Base-by-base conservation (phyloP, 2,113 vertebrate species). In the Manacus vitellinus region DNA sequence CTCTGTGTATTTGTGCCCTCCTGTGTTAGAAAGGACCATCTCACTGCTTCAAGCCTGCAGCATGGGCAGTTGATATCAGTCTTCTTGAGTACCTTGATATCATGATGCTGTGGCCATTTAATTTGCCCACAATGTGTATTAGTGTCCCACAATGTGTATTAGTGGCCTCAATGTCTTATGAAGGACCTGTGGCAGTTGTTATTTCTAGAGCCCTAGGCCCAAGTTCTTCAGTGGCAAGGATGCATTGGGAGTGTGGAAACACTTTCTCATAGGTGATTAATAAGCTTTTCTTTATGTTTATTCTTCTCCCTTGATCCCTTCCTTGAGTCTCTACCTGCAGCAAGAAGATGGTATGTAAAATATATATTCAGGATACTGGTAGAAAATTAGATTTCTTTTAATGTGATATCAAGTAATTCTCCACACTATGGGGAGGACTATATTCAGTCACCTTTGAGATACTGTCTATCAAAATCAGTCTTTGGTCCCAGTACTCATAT, bases 121-220 rank as follows among this genome's bases (percentile, higher is more conserved):
- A 51, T 16, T 23, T 43, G 16, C 19, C 41, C 55, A 24, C 9
- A 46, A 7, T 0, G 7, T 44, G 12, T 6, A 2, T 21, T 33
- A 9, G 7, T 13, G 46, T 55, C 19, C 41, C 55, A 24, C 9
- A 46, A 7, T 0, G 7, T 44, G 12, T 6, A 2, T 21, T 33
- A 9, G 7, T 23, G 15, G 14, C 13, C 35, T 88, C 63, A 63
- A 10, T 4, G 12, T 39, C 56, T 72, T 35, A 37, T 25, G 24
- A 41, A 59, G 22, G 15, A 25, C 8, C 35, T 11, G 3, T 5
- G 54, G 17, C 22, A 65, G 5, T 41, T 0, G 0, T 24, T 43
- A 44, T 19, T 85, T 17, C 49, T 37, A 8, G 30, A 88, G 49
- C 47, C 46, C 25, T 28, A n/a, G 30, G 28, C 13, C 27, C 37